These are phyloP conservation scores for Ormyrus pomaceus DNA, from an alignment of 2,888 invertebrate species.

Conservation along the genomic window DNA sequence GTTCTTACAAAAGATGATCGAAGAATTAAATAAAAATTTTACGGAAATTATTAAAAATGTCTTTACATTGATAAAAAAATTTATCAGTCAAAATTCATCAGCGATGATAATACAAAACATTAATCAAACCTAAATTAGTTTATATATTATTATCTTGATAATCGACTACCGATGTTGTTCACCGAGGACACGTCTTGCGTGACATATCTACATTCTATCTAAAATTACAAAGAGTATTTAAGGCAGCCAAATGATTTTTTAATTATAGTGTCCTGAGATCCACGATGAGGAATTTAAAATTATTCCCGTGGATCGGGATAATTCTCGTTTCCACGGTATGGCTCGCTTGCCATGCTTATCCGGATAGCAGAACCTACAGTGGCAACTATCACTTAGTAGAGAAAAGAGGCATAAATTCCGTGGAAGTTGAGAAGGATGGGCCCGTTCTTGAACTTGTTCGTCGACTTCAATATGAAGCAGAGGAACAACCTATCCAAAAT, in stretches of 20 bases:
- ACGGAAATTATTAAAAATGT: constrained; percentile 40
- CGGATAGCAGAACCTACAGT: constrained; percentile 20
- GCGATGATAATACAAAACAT: constrained; percentile 9
- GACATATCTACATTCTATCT: constrained; percentile 53
- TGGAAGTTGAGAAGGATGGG: constrained; percentile 13
- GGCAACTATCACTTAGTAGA: constrained; percentile 6
- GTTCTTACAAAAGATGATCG: too few relatives aligned
- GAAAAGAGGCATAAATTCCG: not conserved
- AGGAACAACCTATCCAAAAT: not conserved
- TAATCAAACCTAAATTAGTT: constrained; percentile 42
- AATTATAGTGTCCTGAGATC: constrained; percentile 15
- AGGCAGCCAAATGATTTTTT: constrained; percentile 19
- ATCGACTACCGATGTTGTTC: constrained; percentile 36
- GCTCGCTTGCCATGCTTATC: constrained; percentile 36
- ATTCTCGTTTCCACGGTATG: constrained; percentile 26
- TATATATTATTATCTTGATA: constrained; percentile 42
- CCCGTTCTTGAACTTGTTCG: not conserved
- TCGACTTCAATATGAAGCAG: not conserved
- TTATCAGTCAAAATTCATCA: constrained; percentile 6
- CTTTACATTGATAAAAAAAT: constrained; percentile 16
- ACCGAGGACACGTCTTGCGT: constrained; percentile 43
- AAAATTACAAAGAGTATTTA: constrained; percentile 43
- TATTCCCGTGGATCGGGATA: constrained; percentile 40
- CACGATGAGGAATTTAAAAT: constrained; percentile 45
- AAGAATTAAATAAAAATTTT: constrained; percentile 21